A percentile compares a stretch with the other conserved stretches of the same genome.
Evolutionary conservation across 2,797 vertebrate genomes (phyloP).

Genomic region (Scleropages formosus): DNA sequence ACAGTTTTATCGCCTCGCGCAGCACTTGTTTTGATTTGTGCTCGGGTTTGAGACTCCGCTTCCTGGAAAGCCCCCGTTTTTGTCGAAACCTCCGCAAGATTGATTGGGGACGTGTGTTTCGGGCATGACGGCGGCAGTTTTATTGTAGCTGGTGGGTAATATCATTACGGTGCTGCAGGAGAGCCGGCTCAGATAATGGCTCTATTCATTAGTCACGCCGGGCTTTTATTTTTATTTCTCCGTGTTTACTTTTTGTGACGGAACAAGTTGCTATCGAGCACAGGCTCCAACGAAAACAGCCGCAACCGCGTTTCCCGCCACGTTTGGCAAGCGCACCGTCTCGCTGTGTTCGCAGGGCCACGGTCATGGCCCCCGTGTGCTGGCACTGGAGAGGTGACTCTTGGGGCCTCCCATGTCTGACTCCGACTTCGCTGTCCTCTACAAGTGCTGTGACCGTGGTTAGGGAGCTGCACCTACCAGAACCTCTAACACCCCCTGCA

Average conservation of each 20-base stretch:
- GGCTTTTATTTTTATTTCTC: neutral
- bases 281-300: neutral
- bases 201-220: neutral
- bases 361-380: neutral
- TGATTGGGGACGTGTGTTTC: constrained; percentile 12
- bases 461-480: too few species aligned
- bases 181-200: constrained; percentile 4
- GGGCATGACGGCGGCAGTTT: constrained; percentile 7
- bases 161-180: neutral
- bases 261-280: constrained; percentile 56
- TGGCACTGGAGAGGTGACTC: constrained; percentile 1
- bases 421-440: too few species aligned
- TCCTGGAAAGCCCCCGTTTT: constrained; percentile 21
- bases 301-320: neutral
- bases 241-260: constrained; percentile 30
- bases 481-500: too few species aligned
- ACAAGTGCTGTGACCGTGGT: too few species aligned
- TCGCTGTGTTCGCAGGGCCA: neutral
- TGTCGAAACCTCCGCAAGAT: constrained; percentile 1
- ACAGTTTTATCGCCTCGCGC: constrained; percentile 22
- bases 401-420: too few species aligned
- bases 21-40: constrained; percentile 24
- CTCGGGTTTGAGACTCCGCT: neutral
- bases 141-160: constrained; percentile 20
- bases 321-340: neutral